Percentiles rank a stretch among this genome's conserved stretches.
These are phyloP conservation scores for Mesaphorura yosii DNA, from an alignment of 1,140 invertebrate species.

Conservation along the genomic window DNA sequence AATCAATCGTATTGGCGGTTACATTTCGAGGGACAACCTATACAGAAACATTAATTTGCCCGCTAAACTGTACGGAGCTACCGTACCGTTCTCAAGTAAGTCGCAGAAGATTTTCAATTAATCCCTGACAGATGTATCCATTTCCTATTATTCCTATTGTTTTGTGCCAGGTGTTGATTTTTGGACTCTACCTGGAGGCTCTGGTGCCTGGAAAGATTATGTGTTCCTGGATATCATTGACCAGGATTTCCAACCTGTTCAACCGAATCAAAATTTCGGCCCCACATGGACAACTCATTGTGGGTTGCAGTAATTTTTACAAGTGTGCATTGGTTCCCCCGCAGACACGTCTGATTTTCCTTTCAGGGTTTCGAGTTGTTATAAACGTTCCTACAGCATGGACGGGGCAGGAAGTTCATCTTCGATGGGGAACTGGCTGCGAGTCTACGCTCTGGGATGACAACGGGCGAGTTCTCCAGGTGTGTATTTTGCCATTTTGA, in stretches of 20 bases:
- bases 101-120: no score
- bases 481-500: not conserved
- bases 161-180: not conserved
- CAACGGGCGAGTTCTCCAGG: conserved; percentile 33
- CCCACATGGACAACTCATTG: conserved; percentile 45
- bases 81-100: no score
- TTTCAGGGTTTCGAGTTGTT: conserved; percentile 37
- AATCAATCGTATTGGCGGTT: no score
- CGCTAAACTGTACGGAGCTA: no score
- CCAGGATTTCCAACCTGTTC: conserved; percentile 32
- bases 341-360: not conserved
- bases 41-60: no score
- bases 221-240: conserved; percentile 20
- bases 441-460: conserved; percentile 34
- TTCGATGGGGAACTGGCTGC: conserved; percentile 34
- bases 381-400: conserved; percentile 33
- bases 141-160: no score
- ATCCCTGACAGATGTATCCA: no score
- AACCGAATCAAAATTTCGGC: conserved; percentile 40
- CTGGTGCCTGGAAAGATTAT: conserved; percentile 10
- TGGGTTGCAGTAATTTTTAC: conserved; percentile 38
- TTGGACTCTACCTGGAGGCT: conserved; percentile 1
- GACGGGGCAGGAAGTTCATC: conserved; percentile 36
- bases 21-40: no score
- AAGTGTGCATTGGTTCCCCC: not conserved